Evolutionary conservation across 2,888 invertebrate genomes (phyloP), one percentile per base, ranked within the genome.

Genomic region (Limnephilus rhombicus): DNA sequence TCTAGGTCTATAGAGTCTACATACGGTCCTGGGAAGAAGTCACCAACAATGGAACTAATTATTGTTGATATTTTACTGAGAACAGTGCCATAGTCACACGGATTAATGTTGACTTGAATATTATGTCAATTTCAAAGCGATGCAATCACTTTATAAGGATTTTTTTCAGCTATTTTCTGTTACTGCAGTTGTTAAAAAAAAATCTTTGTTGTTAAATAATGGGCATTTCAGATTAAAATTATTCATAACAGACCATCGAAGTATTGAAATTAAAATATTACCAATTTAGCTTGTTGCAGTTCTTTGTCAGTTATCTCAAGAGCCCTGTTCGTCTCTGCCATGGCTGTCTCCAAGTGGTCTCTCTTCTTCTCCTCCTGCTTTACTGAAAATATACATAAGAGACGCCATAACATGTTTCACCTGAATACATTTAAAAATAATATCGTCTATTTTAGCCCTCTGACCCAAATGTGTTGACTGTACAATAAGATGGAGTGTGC

Each of bases 241-340:
- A 0, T 24, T 68, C 24, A 7, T 7, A 82, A 29, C 4, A 5
- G 12, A 82, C 34, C 18, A 82, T 34, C 3, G 34, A 13, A 13
- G 18, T 11, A 15, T 31, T 68, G 68, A 80, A 80, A 49, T 89
- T 29, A 90, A 82, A 92, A 80, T 89, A 53, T 93, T 94, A 95
- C 94, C 18, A 92, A 95, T 94, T 95, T 95, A 0, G 96, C 96
- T 94, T 96, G 95, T 80, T 96, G 96, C 80, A 97, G 96, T 94
- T 98, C 97, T 81, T 96, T 95, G 93, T 97, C 97, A 3, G 96
- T 96, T 95, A 97, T 96, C 88, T 97, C 96, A 18, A 97, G 95
- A 9, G 97, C 96, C 53, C 96, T 96, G 0, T 96, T 95, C 7
- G 97, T 94, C 92, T 97, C 96, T 2, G 95, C 94, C 37, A 97